Evolutionary conservation across 2,797 vertebrate genomes (phyloP), one percentile per base, ranked within the genome.

Genomic region (Garrulus glandarius): DNA sequence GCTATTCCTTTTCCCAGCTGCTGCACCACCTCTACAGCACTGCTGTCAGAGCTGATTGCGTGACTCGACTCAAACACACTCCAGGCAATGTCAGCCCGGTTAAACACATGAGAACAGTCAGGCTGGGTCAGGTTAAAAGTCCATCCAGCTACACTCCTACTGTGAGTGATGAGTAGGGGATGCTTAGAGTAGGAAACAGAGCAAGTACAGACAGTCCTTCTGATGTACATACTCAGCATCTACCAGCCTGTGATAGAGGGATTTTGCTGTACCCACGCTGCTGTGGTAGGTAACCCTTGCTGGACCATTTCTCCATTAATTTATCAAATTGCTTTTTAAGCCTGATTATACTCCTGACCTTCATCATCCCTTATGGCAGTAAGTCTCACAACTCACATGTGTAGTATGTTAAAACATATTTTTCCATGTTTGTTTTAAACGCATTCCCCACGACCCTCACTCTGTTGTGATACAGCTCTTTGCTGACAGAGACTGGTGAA

Each of bases 91-190:
- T 95, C 92, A 93, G 52, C 59, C 50, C 1, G 3, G 80, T 84
- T 89, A 95, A 84, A 95, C 79, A 87, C 90, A 88, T 65, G 80
- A 71, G 65, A 95, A 81, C 76, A 82, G 69, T 52, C 69, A 94
- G 80, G 47, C 80, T 92, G 63, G 80, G 80, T 92, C 39, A 63
- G 77, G 80, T 92, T 93, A 76, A 92, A 92, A 93, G 85, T 93
- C 90, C 80, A 82, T 27, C 61, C 65, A 63, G 67, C 67, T 71
- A 55, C 0, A 0, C 68, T 85, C 50, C 47, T 55, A 21, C 69
- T 24, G 4, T 65, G 67, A 76, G 43, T 61, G 72, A 93, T 88
- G 79, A 61, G 72, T 63, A 69, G 16, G 23, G 47, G 55, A 65
- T 82, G 52, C 70, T 87, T 69, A 65, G 55, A 43, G n/a, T 32